These are phyloP conservation scores for Exaiptasia diaphana DNA, from an alignment of 64 coral and sea anemone species.

Conservation along the genomic window DNA sequence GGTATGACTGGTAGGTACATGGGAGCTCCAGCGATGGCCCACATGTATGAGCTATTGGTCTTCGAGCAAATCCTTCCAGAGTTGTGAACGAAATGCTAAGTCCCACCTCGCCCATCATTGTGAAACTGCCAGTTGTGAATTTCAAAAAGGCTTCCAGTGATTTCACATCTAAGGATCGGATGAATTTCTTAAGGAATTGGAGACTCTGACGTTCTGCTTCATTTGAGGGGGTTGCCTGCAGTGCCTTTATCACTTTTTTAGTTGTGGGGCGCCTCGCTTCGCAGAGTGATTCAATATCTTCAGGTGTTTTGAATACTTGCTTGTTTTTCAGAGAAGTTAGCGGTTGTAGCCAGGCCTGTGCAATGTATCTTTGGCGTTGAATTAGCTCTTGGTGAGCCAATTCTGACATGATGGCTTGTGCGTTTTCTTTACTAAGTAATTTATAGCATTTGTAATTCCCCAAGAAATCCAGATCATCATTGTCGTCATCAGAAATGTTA, in stretches of 20 bases:
- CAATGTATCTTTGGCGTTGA: not conserved
- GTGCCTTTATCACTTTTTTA: conserved; percentile 47
- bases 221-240: conserved; percentile 18
- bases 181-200: conserved; percentile 56
- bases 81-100: conserved; percentile 57
- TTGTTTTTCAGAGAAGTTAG: not conserved
- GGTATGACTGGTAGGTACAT: conserved; percentile 57
- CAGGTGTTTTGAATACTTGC: not conserved
- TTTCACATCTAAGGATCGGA: conserved; percentile 35
- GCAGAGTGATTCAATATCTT: not conserved
- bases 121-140: conserved; percentile 60
- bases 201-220: conserved; percentile 40
- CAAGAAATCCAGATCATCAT: conserved; percentile 27
- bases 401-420: not conserved
- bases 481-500: conserved; percentile 12
- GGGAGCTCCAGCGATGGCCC: conserved; percentile 61
- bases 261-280: conserved; percentile 40
- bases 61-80: conserved; percentile 34
- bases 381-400: not conserved
- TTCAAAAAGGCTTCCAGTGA: conserved; percentile 44
- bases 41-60: conserved; percentile 73
- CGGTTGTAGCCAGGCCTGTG: not conserved
- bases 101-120: conserved; percentile 4
- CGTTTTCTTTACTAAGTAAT: not conserved
- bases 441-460: not conserved